These are phyloP conservation scores for Sinocyclocheilus grahami DNA, from an alignment of 2,113 vertebrate species.

Conservation along the genomic window DNA sequence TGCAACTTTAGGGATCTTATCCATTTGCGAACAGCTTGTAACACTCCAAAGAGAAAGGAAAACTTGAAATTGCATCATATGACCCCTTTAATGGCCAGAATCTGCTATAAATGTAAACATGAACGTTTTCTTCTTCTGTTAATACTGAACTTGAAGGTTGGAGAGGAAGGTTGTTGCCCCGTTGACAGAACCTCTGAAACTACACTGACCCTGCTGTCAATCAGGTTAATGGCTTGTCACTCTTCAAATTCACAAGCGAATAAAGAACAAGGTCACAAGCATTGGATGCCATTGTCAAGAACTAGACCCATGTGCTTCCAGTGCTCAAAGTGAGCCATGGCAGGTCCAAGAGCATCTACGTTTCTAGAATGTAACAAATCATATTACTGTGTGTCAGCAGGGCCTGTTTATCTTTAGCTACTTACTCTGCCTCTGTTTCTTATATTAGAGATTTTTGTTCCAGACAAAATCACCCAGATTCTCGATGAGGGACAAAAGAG, in stretches of 20 bases:
- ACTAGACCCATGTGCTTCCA: neutral
- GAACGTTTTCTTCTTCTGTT: neutral
- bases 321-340: neutral
- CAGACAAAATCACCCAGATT: conserved; percentile 2
- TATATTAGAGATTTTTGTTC: neutral
- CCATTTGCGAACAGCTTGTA: too few relatives aligned
- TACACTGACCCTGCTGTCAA: conserved; percentile 46
- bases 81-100: neutral
- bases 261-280: conserved; percentile 7
- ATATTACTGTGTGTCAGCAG: neutral
- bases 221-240: conserved; percentile 41
- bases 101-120: neutral
- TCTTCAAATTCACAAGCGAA: conserved; percentile 35
- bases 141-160: neutral
- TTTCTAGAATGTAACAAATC: neutral
- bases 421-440: neutral
- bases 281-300: neutral
- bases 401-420: neutral
- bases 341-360: neutral
- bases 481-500: neutral
- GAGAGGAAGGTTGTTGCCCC: conserved; percentile 8
- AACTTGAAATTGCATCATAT: too few relatives aligned
- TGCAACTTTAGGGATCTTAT: too few relatives aligned
- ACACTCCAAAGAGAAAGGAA: too few relatives aligned
- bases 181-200: conserved; percentile 43